Percentiles rank a stretch among this genome's conserved stretches.
Evolutionary conservation across 2,888 invertebrate genomes (phyloP).

Genomic region (Luperina testacea): DNA sequence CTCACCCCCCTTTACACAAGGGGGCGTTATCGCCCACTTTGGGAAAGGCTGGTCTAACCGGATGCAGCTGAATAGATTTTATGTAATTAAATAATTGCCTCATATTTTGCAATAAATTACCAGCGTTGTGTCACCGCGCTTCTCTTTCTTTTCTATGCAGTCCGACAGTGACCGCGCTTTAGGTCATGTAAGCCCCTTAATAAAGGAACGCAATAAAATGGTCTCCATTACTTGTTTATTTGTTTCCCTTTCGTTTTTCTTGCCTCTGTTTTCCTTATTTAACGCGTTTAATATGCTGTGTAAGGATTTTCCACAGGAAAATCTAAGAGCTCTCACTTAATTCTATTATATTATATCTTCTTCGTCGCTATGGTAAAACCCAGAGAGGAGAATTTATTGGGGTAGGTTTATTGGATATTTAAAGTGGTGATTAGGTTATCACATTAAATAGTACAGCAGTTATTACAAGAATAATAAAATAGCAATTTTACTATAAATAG

Average conservation of each 20-base stretch:
- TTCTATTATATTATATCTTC: slow-evolving; percentile 8
- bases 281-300: slow-evolving; percentile 15
- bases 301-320: slow-evolving; percentile 18
- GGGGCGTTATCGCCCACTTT: no score
- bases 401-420: background rate
- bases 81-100: no score
- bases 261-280: slow-evolving; percentile 18
- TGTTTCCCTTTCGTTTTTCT: slow-evolving; percentile 26
- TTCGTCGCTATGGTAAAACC: background rate
- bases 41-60: no score
- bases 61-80: background rate
- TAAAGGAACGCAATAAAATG: slow-evolving; percentile 25
- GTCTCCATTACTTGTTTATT: slow-evolving; percentile 11
- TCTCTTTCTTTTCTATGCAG: no score
- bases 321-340: slow-evolving; percentile 12
- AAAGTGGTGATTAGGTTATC: background rate
- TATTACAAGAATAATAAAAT: background rate
- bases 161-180: no score
- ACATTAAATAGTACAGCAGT: background rate
- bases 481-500: background rate
- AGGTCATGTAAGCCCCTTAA: background rate
- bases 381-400: background rate
- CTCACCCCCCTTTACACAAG: no score
- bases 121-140: no score
- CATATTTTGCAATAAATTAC: no score